These are phyloP conservation scores for Cichlasoma orientale DNA, from an alignment of 2,797 vertebrate genomes.

Conservation along the genomic window DNA sequence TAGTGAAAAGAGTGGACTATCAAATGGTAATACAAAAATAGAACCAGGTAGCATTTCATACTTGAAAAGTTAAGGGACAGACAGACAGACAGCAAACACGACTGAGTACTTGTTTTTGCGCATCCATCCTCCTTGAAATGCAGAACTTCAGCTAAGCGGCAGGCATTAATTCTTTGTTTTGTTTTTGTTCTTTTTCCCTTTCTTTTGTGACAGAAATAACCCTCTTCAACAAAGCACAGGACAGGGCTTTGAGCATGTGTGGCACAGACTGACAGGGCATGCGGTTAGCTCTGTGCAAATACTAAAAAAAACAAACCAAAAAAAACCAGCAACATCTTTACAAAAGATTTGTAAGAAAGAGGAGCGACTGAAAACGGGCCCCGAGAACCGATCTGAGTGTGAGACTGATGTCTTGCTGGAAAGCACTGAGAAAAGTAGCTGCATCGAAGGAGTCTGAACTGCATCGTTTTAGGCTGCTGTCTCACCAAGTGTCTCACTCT, in stretches of 20 bases:
- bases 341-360: constrained; percentile 69
- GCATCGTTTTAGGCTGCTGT: constrained; percentile 24
- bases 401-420: constrained; percentile 54
- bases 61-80: constrained; percentile 67
- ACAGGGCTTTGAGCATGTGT: constrained; percentile 55
- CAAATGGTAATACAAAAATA: constrained; percentile 79
- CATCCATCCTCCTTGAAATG: constrained; percentile 57
- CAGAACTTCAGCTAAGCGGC: constrained; percentile 47
- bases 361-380: constrained; percentile 58
- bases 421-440: constrained; percentile 67
- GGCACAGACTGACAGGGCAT: constrained; percentile 66
- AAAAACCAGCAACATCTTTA: constrained; percentile 48
- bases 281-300: constrained; percentile 48
- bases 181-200: constrained; percentile 19
- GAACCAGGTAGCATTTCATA: constrained; percentile 74
- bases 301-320: neutral
- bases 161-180: constrained; percentile 46
- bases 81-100: constrained; percentile 64
- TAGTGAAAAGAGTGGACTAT: constrained; percentile 67
- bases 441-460: constrained; percentile 67
- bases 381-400: constrained; percentile 44
- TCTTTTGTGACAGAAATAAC: constrained; percentile 76
- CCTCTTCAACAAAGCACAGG: constrained; percentile 49
- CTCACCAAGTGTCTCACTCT: constrained; percentile 23
- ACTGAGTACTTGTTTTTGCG: constrained; percentile 57